Percentiles rank a stretch among this genome's conserved stretches.
These are phyloP conservation scores for Mellilla xanthometata DNA, from an alignment of 2,888 invertebrate species.

Conservation along the genomic window DNA sequence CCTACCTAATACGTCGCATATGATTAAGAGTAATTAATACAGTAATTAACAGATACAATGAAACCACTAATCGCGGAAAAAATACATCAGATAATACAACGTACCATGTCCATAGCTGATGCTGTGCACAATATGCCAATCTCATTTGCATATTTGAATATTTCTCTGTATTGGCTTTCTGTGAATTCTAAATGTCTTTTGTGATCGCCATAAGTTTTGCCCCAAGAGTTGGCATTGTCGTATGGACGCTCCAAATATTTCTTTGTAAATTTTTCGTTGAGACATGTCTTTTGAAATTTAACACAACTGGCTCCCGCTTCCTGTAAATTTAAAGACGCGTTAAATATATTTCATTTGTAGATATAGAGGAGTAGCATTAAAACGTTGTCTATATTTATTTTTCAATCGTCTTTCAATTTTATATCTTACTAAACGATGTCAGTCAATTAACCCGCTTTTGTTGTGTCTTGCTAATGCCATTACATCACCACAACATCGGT, in stretches of 20 bases:
- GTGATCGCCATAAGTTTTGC: conserved; percentile 90
- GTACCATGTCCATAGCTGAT: conserved; percentile 91
- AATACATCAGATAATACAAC: conserved; percentile 16
- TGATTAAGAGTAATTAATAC: too few species aligned
- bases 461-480: conserved; percentile 1
- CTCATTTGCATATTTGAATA: conserved; percentile 85
- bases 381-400: too few species aligned
- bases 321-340: conserved; percentile 63
- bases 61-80: background rate
- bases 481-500: conserved; percentile 3
- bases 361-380: background rate
- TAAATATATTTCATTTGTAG: conserved; percentile 1
- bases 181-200: conserved; percentile 88
- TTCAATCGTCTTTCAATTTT: too few species aligned
- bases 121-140: conserved; percentile 88
- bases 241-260: conserved; percentile 85
- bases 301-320: conserved; percentile 90
- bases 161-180: conserved; percentile 84
- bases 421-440: background rate
- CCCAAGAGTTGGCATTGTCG: conserved; percentile 87
- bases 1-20: too few species aligned
- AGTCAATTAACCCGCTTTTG: conserved; percentile 6
- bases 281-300: conserved; percentile 91
- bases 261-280: conserved; percentile 87
- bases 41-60: too few species aligned